A percentile compares a stretch with the other conserved stretches of the same genome.
phyloP scores from a whole-genome alignment of 2,888 invertebrate species.

The Iselma pallidipennis region DNA sequence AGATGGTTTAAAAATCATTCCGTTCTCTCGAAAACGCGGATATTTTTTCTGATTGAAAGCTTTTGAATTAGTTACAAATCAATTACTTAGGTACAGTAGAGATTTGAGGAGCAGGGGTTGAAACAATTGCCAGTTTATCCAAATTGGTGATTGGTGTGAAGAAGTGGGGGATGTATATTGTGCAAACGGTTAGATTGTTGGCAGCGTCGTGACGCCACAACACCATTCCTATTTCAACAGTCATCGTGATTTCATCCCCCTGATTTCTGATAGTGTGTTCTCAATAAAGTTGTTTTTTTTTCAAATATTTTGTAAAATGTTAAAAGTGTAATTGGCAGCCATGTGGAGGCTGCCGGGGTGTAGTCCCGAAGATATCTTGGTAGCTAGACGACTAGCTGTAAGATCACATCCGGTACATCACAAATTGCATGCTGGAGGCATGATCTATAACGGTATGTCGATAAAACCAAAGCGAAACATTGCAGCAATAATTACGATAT shows the following conservation, averaged over 20 bases:
- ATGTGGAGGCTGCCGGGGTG: constrained; percentile 58
- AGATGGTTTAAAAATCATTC: too few species aligned
- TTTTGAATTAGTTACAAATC: too few species aligned
- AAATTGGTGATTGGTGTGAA: not conserved
- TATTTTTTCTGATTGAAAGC: too few species aligned
- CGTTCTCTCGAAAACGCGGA: too few species aligned
- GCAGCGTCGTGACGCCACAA: constrained; percentile 32
- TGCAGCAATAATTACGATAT: too few species aligned
- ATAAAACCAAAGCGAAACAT: too few species aligned
- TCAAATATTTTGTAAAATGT: constrained; percentile 30
- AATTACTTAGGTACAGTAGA: too few species aligned
- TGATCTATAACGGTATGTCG: constrained; percentile 61
- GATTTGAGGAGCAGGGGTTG: not conserved
- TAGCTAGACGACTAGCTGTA: constrained; percentile 53
- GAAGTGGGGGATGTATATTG: constrained; percentile 16
- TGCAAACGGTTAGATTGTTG: not conserved
- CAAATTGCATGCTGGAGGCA: constrained; percentile 57
- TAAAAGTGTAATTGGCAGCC: constrained; percentile 44
- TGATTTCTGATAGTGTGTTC: too few species aligned
- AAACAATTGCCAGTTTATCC: not conserved
- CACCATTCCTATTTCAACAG: not conserved
- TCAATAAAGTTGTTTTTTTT: not conserved
- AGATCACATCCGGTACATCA: constrained; percentile 58
- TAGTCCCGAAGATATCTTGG: constrained; percentile 55
- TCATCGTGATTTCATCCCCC: not conserved